Percentiles rank a stretch among this genome's conserved stretches.
phyloP scores from a whole-genome alignment of 2,888 invertebrate species.

The Napeogenes sylphis region DNA sequence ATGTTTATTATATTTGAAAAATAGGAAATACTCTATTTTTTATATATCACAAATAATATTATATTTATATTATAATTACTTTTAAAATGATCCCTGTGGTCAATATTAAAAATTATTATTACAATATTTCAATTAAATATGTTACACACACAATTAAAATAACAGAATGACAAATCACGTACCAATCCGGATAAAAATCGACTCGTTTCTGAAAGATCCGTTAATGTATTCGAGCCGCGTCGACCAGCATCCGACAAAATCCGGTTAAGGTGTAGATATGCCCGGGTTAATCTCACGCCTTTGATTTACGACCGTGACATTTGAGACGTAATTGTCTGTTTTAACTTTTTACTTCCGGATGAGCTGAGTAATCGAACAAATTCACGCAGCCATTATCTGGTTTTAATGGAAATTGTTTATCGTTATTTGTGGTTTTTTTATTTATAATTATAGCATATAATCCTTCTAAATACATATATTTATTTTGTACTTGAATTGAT shows the following conservation, averaged over 20 bases:
- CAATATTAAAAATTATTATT: no score
- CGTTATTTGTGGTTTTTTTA: not conserved
- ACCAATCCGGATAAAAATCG: conserved; percentile 49
- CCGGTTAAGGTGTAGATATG: conserved; percentile 71
- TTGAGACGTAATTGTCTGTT: conserved; percentile 44
- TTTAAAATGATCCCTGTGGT: no score
- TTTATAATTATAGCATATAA: no score
- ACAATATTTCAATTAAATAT: no score
- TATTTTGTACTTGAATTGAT: no score
- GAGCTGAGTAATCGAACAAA: conserved; percentile 6
- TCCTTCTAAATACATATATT: no score
- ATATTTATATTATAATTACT: no score
- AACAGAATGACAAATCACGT: conserved; percentile 39
- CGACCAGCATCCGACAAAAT: conserved; percentile 64
- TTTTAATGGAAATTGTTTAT: not conserved
- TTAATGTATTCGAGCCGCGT: conserved; percentile 70
- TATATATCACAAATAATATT: no score
- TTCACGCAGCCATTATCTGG: not conserved
- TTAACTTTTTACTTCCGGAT: conserved; percentile 27
- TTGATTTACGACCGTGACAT: conserved; percentile 63
- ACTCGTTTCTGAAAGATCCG: conserved; percentile 40
- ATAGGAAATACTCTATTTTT: no score
- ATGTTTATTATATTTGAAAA: no score
- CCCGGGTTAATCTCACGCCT: conserved; percentile 64
- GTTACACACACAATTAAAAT: no score